Conservation (phyloP, 1,140 invertebrate species). For the Plutomurus gul region DNA sequence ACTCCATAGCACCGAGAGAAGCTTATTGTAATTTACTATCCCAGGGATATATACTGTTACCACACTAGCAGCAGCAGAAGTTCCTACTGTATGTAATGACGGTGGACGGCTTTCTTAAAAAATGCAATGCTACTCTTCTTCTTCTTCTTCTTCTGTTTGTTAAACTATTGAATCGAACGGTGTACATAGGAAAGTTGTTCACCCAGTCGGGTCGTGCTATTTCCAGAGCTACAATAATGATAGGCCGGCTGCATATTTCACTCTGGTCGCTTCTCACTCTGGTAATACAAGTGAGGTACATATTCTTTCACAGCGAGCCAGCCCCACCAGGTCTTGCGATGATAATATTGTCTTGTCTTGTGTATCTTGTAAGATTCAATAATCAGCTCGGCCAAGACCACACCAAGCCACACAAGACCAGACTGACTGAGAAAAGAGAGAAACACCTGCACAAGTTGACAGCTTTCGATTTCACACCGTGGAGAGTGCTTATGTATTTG, state of each 20-base stretch:
- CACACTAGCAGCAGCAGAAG: not conserved
- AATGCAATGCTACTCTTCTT: no score
- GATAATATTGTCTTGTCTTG: no score
- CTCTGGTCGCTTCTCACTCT: not conserved
- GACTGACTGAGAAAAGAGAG: not conserved
- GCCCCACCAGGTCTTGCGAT: no score
- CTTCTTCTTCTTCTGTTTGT: no score
- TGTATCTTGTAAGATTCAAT: no score
- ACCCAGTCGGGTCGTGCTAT: not conserved
- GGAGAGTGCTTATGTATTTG: not conserved
- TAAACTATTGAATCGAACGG: no score
- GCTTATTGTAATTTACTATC: not conserved
- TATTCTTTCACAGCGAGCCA: no score
- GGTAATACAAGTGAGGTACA: not conserved
- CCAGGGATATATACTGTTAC: no score
- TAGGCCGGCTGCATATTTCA: not conserved
- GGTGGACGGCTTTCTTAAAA: no score
- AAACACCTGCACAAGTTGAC: not conserved
- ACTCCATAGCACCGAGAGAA: not conserved
- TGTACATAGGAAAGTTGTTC: not conserved
- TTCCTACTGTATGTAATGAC: not conserved
- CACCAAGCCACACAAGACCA: not conserved
- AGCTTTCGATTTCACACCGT: slow-evolving; percentile 2
- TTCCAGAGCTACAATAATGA: not conserved
- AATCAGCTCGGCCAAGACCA: no score